A percentile compares a stretch with the other conserved stretches of the same genome.
Evolutionary conservation across 2,113 vertebrate genomes (phyloP).

Genomic region (Dipodomys stephensi): DNA sequence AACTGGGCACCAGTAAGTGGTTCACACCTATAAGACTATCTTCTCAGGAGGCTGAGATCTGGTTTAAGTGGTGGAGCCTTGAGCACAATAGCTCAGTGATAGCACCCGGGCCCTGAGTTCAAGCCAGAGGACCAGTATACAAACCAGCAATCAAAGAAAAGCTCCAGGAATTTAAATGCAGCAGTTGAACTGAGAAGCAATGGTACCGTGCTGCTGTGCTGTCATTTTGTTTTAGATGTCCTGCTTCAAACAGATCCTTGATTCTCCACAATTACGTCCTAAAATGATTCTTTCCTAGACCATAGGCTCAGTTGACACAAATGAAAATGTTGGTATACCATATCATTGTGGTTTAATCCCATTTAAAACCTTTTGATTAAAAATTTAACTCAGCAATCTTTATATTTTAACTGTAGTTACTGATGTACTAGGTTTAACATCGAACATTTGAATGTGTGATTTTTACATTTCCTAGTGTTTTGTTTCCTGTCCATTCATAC

Average conservation of each 20-base stretch:
- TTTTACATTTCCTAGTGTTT: background rate
- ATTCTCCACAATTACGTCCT: background rate
- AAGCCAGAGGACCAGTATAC: too few relatives aligned
- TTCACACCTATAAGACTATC: too few relatives aligned
- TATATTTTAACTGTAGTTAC: background rate
- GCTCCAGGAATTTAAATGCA: conserved; percentile 51
- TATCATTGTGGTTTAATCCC: background rate
- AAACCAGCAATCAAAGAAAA: too few relatives aligned
- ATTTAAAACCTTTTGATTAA: background rate
- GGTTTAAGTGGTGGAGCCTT: too few relatives aligned
- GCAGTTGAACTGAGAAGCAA: background rate
- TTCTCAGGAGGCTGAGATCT: too few relatives aligned
- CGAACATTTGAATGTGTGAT: background rate
- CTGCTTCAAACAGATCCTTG: background rate
- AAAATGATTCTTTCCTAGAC: background rate
- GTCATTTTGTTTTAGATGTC: background rate
- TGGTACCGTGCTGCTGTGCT: background rate
- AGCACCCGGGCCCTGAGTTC: too few relatives aligned
- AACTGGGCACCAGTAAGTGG: too few relatives aligned
- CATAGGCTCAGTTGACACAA: background rate
- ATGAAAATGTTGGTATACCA: background rate
- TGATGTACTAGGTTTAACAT: background rate
- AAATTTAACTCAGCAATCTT: background rate
- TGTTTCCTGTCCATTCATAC: background rate
- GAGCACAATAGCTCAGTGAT: too few relatives aligned